phyloP scores from a whole-genome alignment of 2,888 invertebrate species.

The Agrochola circellaris region DNA sequence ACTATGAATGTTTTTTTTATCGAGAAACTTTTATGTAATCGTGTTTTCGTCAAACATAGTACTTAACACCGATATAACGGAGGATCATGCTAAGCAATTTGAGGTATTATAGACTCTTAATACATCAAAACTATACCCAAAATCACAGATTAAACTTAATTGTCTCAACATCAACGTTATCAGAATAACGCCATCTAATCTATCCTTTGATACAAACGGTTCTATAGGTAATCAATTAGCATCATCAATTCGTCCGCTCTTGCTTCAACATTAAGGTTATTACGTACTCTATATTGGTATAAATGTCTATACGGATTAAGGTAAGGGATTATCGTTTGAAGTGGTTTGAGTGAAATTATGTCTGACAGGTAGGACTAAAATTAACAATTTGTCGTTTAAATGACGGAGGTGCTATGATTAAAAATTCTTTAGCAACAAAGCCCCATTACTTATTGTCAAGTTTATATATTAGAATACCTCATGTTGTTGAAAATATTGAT shows the following conservation, averaged over 20 bases:
- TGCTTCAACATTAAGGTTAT: neutral
- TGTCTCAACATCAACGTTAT: slow-evolving; percentile 23
- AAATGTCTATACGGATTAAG: slow-evolving; percentile 26
- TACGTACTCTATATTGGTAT: slow-evolving; percentile 15
- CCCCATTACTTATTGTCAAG: too few relatives aligned
- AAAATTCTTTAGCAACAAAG: too few relatives aligned
- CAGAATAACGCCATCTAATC: slow-evolving; percentile 17
- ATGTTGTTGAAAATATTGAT: neutral
- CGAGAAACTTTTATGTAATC: too few relatives aligned
- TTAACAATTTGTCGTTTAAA: neutral
- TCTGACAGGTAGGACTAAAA: neutral
- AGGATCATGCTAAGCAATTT: too few relatives aligned
- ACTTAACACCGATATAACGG: too few relatives aligned
- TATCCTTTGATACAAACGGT: slow-evolving; percentile 30
- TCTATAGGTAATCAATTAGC: slow-evolving; percentile 40
- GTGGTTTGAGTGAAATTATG: neutral
- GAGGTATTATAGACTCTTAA: neutral
- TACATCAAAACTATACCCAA: neutral
- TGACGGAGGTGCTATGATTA: neutral
- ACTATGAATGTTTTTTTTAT: too few relatives aligned
- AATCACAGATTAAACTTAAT: slow-evolving; percentile 38
- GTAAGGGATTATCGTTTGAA: slow-evolving; percentile 7
- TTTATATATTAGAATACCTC: neutral
- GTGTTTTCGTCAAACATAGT: too few relatives aligned
- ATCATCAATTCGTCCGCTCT: slow-evolving; percentile 20